A percentile compares a stretch with the other conserved stretches of the same genome.
phyloP scores from a whole-genome alignment of 2,888 invertebrate species.

The Acleris emargana region DNA sequence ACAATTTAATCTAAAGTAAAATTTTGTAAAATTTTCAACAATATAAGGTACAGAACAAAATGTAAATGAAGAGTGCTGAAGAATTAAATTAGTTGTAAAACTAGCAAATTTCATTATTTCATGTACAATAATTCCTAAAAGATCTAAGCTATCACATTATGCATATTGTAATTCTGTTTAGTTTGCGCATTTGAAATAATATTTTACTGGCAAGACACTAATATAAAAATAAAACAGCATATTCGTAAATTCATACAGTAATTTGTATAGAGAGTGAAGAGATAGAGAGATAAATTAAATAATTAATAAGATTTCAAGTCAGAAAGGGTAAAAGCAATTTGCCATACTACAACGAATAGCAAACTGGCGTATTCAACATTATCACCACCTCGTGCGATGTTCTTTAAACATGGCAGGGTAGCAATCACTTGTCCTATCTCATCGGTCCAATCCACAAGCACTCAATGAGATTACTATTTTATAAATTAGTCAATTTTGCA shows the following conservation, averaged over 20 bases:
- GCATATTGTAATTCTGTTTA: slow-evolving; percentile 67
- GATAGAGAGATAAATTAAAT: slow-evolving; percentile 66
- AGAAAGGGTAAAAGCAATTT: slow-evolving; percentile 67
- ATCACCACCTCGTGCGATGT: slow-evolving; percentile 70
- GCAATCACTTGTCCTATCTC: slow-evolving; percentile 58
- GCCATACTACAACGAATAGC: slow-evolving; percentile 78
- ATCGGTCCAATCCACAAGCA: slow-evolving; percentile 63
- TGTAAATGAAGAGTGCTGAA: slow-evolving; percentile 45
- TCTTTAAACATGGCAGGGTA: slow-evolving; percentile 75
- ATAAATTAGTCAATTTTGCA: slow-evolving; percentile 22
- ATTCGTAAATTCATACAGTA: slow-evolving; percentile 67
- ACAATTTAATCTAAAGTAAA: slow-evolving; percentile 61
- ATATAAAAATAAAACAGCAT: slow-evolving; percentile 60
- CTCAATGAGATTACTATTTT: slow-evolving; percentile 79
- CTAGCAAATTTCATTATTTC: slow-evolving; percentile 57
- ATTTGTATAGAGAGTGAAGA: slow-evolving; percentile 78
- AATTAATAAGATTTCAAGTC: slow-evolving; percentile 55
- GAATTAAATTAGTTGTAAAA: slow-evolving; percentile 58
- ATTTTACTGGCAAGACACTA: slow-evolving; percentile 82
- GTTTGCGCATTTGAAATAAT: slow-evolving; percentile 64
- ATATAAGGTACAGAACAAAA: slow-evolving; percentile 48
- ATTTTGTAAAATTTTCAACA: slow-evolving; percentile 74
- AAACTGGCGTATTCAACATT: slow-evolving; percentile 58
- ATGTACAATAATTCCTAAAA: slow-evolving; percentile 59
- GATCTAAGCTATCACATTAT: slow-evolving; percentile 79